Conservation (phyloP, 1,140 invertebrate species). For the Leucophenga varia region DNA sequence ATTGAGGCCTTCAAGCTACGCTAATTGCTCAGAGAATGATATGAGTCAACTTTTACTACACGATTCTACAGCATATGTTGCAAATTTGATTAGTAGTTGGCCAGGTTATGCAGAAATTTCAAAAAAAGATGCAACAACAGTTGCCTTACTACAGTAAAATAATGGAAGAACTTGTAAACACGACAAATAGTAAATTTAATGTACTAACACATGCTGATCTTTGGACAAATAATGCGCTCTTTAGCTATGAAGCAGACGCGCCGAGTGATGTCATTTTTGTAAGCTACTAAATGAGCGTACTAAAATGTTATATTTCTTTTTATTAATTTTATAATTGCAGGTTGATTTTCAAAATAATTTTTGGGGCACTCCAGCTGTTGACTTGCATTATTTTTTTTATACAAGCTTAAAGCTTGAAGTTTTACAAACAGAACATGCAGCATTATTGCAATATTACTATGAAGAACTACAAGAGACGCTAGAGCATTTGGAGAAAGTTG, state of each 20-base stretch:
- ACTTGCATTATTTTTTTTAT: constrained; percentile 39
- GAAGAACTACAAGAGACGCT: constrained; percentile 42
- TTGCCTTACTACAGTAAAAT: constrained; percentile 20
- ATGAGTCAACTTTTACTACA: constrained; percentile 31
- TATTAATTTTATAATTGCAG: constrained; percentile 13
- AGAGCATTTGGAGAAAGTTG: constrained; percentile 32
- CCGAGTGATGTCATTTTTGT: constrained; percentile 59
- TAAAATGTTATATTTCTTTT: no score
- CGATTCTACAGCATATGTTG: constrained; percentile 22
- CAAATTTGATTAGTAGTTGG: constrained; percentile 41
- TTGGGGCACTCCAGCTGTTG: constrained; percentile 35
- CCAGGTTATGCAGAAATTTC: constrained; percentile 53
- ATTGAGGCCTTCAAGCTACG: constrained; percentile 23
- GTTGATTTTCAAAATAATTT: constrained; percentile 44
- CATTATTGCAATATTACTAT: constrained; percentile 44
- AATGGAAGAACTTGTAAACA: constrained; percentile 21
- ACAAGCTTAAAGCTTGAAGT: constrained; percentile 38
- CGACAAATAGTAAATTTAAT: constrained; percentile 33
- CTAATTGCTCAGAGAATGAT: constrained; percentile 8
- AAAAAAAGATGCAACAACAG: constrained; percentile 41
- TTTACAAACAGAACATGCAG: constrained; percentile 32
- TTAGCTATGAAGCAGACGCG: constrained; percentile 57
- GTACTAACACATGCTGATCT: constrained; percentile 67
- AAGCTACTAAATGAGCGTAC: no score
- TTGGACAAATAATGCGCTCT: constrained; percentile 69